phyloP scores from a whole-genome alignment of 1,140 invertebrate genomes.

The Campoletis sonorensis region DNA sequence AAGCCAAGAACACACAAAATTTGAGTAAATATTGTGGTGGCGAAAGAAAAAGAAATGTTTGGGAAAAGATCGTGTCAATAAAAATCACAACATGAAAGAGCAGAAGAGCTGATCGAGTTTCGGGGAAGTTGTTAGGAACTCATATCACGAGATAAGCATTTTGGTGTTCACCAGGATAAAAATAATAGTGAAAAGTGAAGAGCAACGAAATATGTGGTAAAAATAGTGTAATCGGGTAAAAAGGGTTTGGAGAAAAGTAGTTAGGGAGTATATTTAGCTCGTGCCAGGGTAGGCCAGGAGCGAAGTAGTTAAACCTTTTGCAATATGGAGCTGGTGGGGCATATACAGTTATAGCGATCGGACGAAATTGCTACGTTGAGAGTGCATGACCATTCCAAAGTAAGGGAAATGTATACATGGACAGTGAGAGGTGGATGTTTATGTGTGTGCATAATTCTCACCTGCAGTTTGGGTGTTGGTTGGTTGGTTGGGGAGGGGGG shows the following conservation, averaged over 20 bases:
- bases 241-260: neutral
- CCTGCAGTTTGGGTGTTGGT: neutral
- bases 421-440: neutral
- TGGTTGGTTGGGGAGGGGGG: neutral
- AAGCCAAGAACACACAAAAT: too few species aligned
- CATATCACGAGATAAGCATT: too few species aligned
- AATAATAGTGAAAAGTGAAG: too few species aligned
- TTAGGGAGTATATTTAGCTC: neutral
- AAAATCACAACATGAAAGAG: too few species aligned
- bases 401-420: neutral
- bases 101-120: too few species aligned
- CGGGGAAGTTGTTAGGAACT: too few species aligned
- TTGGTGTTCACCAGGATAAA: too few species aligned
- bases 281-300: constrained; percentile 9
- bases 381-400: neutral
- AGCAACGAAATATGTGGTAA: neutral
- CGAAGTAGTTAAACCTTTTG: neutral
- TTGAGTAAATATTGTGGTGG: too few species aligned
- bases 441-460: constrained; percentile 8
- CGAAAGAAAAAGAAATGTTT: too few species aligned
- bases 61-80: too few species aligned
- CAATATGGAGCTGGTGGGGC: neutral
- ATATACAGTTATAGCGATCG: neutral
- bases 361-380: neutral
- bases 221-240: neutral